Percentiles rank a stretch among this genome's conserved stretches.
phyloP scores from a whole-genome alignment of 2,888 invertebrate genomes.

The Heliconius charithonia region DNA sequence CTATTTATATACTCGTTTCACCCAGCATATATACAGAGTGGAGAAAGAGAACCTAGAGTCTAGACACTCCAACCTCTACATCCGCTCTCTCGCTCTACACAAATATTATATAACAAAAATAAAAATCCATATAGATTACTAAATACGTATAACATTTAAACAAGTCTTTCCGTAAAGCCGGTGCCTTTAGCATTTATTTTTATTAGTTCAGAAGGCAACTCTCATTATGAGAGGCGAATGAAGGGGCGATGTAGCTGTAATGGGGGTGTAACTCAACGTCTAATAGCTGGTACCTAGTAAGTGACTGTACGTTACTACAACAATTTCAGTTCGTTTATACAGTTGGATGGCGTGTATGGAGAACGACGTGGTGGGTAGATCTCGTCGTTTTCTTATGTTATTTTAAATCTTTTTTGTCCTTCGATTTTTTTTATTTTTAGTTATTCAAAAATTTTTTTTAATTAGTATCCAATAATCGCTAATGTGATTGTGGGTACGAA shows the following conservation, averaged over 20 bases:
- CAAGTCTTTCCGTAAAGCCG: conserved; percentile 49
- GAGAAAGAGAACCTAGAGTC: too few species aligned
- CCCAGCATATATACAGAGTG: too few species aligned
- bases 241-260: conserved; percentile 50
- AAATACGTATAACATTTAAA: conserved; percentile 49
- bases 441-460: too few species aligned
- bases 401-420: too few species aligned
- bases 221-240: conserved; percentile 57
- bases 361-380: neutral
- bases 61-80: too few species aligned
- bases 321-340: conserved; percentile 6
- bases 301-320: conserved; percentile 12
- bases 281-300: conserved; percentile 40
- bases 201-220: conserved; percentile 54
- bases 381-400: too few species aligned
- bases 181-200: conserved; percentile 57
- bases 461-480: too few species aligned
- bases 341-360: neutral
- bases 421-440: too few species aligned
- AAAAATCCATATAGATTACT: conserved; percentile 53
- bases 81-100: too few species aligned
- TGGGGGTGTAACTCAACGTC: conserved; percentile 43
- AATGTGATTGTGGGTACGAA: too few species aligned
- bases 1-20: too few species aligned
- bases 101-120: neutral